Percentiles rank a stretch among this genome's conserved stretches.
Conservation (phyloP, 1,140 invertebrate genomes). For the Conus betulinus region DNA sequence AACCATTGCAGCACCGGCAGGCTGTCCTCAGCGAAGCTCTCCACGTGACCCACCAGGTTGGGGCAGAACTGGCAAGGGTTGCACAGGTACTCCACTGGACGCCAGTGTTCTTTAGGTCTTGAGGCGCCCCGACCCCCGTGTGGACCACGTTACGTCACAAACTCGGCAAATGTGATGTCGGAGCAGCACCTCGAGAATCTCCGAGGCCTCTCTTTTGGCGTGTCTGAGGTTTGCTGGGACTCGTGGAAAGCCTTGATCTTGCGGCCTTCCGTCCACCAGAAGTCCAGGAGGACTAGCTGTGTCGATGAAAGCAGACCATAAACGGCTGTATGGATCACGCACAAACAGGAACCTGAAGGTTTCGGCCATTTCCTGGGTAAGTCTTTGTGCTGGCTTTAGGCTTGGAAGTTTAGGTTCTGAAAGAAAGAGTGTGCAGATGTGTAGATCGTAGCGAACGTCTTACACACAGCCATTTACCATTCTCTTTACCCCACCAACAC, state of each 20-base stretch:
- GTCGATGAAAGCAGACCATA: conserved; percentile 56
- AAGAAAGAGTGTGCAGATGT: background rate
- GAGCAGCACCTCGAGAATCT: conserved; percentile 41
- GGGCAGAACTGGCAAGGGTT: conserved; percentile 46
- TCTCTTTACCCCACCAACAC: too few relatives aligned
- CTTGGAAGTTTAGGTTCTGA: background rate
- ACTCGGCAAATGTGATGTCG: conserved; percentile 55
- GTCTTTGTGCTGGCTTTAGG: background rate
- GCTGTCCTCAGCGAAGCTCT: conserved; percentile 41
- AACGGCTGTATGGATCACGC: conserved; percentile 51
- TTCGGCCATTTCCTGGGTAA: background rate
- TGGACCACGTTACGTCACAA: conserved; percentile 37
- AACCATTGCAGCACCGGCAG: conserved; percentile 20
- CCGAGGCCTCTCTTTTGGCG: background rate
- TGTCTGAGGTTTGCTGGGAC: background rate
- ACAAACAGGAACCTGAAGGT: conserved; percentile 44
- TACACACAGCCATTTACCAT: too few relatives aligned
- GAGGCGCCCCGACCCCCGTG: background rate
- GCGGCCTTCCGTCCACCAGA: conserved; percentile 35
- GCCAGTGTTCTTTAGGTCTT: conserved; percentile 46
- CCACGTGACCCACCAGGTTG: conserved; percentile 35
- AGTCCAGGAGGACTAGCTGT: conserved; percentile 52
- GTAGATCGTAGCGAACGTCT: too few relatives aligned
- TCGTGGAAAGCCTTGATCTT: conserved; percentile 11
- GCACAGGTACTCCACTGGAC: conserved; percentile 44